Percentiles rank a stretch among this genome's conserved stretches.
Conservation (phyloP, 2,797 vertebrate species). For the Carduelis carduelis region DNA sequence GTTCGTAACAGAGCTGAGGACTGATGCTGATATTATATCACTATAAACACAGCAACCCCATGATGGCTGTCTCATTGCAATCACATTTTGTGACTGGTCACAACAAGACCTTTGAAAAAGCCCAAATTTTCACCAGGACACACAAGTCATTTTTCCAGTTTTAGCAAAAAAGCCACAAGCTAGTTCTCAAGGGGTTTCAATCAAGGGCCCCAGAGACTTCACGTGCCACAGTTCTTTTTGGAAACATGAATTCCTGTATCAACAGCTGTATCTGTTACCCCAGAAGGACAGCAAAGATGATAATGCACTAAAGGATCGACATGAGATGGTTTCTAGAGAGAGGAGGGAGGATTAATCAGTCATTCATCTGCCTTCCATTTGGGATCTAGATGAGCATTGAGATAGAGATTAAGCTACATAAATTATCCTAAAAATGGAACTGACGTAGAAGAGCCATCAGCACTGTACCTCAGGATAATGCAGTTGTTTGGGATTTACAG, state of each 20-base stretch:
- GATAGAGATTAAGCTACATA: slow-evolving; percentile 26
- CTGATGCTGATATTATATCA: background rate
- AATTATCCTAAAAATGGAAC: slow-evolving; percentile 51
- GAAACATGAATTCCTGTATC: background rate
- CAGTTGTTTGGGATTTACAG: background rate
- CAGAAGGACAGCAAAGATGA: background rate
- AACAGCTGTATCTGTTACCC: background rate
- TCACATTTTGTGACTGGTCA: background rate
- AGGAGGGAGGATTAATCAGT: background rate
- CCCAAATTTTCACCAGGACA: background rate
- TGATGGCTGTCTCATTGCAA: background rate
- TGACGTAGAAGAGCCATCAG: slow-evolving; percentile 11
- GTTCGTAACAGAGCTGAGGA: background rate
- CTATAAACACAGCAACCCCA: background rate
- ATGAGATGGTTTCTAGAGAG: background rate
- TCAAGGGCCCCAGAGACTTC: background rate
- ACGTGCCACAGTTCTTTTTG: background rate
- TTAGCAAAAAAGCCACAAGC: background rate
- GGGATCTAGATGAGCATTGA: slow-evolving; percentile 22
- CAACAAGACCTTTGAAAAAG: background rate
- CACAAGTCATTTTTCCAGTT: fast-evolving
- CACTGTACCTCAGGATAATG: background rate
- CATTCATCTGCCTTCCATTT: slow-evolving; percentile 4
- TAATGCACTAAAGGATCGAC: background rate
- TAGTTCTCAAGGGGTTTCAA: background rate